Evolutionary conservation across 2,113 vertebrate genomes (phyloP).

Genomic region (Phalacrocorax carbo): DNA sequence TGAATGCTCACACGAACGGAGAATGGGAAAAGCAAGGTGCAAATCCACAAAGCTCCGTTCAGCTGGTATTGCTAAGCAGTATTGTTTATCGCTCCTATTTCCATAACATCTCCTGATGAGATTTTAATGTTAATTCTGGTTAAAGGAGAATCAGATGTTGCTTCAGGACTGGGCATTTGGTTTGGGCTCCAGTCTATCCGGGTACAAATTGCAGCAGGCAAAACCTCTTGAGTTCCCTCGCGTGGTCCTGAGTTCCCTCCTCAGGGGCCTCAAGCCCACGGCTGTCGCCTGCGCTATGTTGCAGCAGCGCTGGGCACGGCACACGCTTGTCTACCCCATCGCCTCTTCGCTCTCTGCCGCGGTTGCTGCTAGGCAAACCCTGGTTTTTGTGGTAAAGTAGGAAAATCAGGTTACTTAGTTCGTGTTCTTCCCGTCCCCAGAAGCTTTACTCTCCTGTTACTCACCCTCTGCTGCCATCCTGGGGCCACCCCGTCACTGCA

Average conservation of each 20-base stretch:
- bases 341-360: neutral
- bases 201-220: neutral
- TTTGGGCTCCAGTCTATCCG: neutral
- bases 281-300: neutral
- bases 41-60: neutral
- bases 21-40: neutral
- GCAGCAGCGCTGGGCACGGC: neutral
- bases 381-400: neutral
- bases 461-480: constrained; percentile 54
- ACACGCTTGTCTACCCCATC: neutral
- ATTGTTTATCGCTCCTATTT: neutral
- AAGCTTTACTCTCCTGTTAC: neutral
- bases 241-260: neutral
- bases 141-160: neutral
- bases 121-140: neutral
- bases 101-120: neutral
- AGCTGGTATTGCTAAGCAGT: neutral
- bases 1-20: neutral
- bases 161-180: neutral
- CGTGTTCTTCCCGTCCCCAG: neutral
- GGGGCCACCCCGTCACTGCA: neutral
- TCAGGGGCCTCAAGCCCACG: rapidly evolving
- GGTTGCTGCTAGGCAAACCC: neutral
- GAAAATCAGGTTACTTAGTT: neutral
- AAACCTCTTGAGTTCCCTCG: neutral